Evolutionary conservation across 2,888 invertebrate genomes (phyloP).

Genomic region (Neoaliturus tenellus): DNA sequence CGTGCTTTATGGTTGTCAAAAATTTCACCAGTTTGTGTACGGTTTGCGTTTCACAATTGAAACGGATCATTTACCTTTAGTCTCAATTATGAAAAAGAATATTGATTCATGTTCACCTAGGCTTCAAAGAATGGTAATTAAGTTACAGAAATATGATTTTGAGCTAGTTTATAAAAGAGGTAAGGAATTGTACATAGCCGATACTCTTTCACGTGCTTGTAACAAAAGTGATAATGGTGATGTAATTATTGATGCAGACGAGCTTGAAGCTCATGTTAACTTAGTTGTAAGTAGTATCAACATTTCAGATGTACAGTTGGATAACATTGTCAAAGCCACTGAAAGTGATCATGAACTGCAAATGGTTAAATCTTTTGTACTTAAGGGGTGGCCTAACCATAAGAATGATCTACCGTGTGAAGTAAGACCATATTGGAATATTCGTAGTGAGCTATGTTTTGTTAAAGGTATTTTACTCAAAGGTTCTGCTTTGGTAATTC

Average conservation of each 20-base stretch:
- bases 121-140: conserved; percentile 28
- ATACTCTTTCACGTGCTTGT: conserved; percentile 43
- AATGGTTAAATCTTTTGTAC: conserved; percentile 5
- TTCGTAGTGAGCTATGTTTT: conserved; percentile 42
- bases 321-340: background rate
- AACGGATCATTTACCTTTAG: conserved; percentile 55
- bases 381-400: conserved; percentile 38
- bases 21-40: conserved; percentile 48
- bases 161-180: conserved; percentile 43
- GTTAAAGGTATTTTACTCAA: conserved; percentile 55
- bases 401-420: conserved; percentile 35
- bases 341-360: conserved; percentile 26
- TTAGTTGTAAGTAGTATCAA: conserved; percentile 26
- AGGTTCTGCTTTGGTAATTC: conserved; percentile 53
- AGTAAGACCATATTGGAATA: conserved; percentile 45
- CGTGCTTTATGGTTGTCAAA: conserved; percentile 53
- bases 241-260: conserved; percentile 30
- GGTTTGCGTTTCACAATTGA: conserved; percentile 42
- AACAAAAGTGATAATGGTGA: conserved; percentile 13
- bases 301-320: background rate
- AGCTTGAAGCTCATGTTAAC: conserved; percentile 43
- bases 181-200: conserved; percentile 47
- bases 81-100: background rate
- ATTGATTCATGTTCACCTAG: conserved; percentile 14
- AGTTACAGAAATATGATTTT: conserved; percentile 45